phyloP scores from a whole-genome alignment of 1,140 invertebrate genomes.

The Sitodiplosis mosellana region DNA sequence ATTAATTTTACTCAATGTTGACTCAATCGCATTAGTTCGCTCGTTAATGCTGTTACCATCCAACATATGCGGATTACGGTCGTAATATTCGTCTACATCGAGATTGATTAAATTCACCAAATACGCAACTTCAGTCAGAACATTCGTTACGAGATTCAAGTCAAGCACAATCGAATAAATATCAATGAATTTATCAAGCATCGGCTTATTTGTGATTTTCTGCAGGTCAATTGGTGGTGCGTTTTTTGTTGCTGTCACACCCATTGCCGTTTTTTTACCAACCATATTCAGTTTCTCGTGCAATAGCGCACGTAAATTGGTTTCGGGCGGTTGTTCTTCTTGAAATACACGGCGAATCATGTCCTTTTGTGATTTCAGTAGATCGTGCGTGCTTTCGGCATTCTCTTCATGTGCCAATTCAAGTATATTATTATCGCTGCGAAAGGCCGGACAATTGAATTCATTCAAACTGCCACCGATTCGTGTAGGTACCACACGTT shows the following conservation, averaged over 20 bases:
- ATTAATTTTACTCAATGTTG: background rate
- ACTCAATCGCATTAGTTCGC: background rate
- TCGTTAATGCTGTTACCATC: background rate
- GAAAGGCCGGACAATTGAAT: slow-evolving; percentile 12
- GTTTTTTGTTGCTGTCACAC: background rate
- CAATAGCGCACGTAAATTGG: background rate
- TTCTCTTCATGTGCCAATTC: slow-evolving; percentile 12
- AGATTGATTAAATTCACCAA: slow-evolving; percentile 17
- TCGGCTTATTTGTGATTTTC: background rate
- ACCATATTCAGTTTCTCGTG: background rate
- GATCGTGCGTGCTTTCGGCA: background rate
- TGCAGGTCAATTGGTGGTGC: background rate
- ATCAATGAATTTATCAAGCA: slow-evolving; percentile 9
- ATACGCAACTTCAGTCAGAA: slow-evolving; percentile 18
- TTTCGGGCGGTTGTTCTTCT: background rate
- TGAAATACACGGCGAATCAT: slow-evolving; percentile 3
- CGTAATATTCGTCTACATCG: slow-evolving; percentile 1
- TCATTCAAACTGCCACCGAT: slow-evolving; percentile 9
- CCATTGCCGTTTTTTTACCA: background rate
- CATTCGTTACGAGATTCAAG: slow-evolving; percentile 17
- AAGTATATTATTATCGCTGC: slow-evolving; percentile 19
- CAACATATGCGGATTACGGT: background rate
- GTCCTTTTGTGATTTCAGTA: background rate
- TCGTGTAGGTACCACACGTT: slow-evolving; percentile 18
- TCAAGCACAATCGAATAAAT: slow-evolving; percentile 18